Evolutionary conservation across 2,888 invertebrate genomes (phyloP).

Genomic region (Hirtodrosophila trivittata): DNA sequence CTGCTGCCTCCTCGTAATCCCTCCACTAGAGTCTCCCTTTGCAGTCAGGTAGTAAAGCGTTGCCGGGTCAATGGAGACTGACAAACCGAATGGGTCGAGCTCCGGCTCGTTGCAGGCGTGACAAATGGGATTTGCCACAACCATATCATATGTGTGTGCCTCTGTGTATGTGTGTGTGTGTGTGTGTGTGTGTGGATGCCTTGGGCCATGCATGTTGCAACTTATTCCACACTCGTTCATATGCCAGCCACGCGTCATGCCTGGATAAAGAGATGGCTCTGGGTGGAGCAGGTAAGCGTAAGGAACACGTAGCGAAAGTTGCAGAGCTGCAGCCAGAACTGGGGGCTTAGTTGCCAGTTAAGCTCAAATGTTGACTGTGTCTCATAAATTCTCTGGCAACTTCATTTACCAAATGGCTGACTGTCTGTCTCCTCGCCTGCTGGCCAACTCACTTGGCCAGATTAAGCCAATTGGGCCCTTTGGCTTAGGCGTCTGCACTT

Average conservation of each 20-base stretch:
- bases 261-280: too few species aligned
- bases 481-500: slow-evolving; percentile 26
- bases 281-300: slow-evolving; percentile 3
- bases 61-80: slow-evolving; percentile 67
- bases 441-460: slow-evolving; percentile 2
- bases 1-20: not conserved
- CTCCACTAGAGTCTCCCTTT: not conserved
- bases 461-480: slow-evolving; percentile 15
- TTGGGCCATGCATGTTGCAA: slow-evolving; percentile 31
- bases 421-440: not conserved
- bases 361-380: slow-evolving; percentile 42
- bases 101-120: slow-evolving; percentile 58
- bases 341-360: slow-evolving; percentile 34
- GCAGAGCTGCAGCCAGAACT: slow-evolving; percentile 2
- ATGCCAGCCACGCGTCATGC: slow-evolving; percentile 46
- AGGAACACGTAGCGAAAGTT: slow-evolving; percentile 35
- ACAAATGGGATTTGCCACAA: slow-evolving; percentile 67
- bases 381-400: slow-evolving; percentile 48
- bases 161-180: slow-evolving; percentile 6
- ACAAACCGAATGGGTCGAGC: slow-evolving; percentile 54
- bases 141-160: slow-evolving; percentile 18
- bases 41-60: slow-evolving; percentile 22
- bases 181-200: slow-evolving; percentile 12
- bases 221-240: slow-evolving; percentile 51
- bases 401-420: slow-evolving; percentile 32